Percentiles rank a stretch among this genome's conserved stretches.
Evolutionary conservation across 1,140 invertebrate species (phyloP).

Genomic region (Hestina assimilis): DNA sequence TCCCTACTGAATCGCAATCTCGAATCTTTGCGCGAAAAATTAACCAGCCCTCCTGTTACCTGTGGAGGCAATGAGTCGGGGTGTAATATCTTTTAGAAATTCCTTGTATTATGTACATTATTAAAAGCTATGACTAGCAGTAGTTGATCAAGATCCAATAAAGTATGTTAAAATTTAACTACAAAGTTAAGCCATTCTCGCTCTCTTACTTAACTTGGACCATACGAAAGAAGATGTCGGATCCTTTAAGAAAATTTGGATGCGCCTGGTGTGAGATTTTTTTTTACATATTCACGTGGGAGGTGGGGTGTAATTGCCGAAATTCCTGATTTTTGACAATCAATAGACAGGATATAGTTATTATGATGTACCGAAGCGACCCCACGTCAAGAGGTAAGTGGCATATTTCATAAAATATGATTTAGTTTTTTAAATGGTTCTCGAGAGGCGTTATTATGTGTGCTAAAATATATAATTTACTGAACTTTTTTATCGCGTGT

Average conservation of each 20-base stretch:
- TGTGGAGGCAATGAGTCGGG: no score
- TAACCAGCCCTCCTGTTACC: no score
- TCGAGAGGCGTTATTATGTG: constrained; percentile 6
- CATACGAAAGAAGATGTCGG: constrained; percentile 48
- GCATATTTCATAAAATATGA: constrained; percentile 41
- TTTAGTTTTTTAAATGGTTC: constrained; percentile 19
- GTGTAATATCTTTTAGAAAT: no score
- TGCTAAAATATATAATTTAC: neutral
- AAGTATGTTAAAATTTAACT: no score
- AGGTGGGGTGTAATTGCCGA: constrained; percentile 74
- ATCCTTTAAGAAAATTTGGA: constrained; percentile 68
- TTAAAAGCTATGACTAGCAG: no score
- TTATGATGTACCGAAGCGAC: constrained; percentile 63
- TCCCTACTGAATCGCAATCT: no score
- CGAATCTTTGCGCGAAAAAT: no score
- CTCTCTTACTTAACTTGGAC: constrained; percentile 26
- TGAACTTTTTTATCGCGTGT: neutral
- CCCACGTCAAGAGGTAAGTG: constrained; percentile 25
- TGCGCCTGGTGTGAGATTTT: constrained; percentile 69
- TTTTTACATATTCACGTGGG: constrained; percentile 65
- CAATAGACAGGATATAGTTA: constrained; percentile 75
- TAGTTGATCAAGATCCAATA: no score
- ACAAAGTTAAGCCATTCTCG: no score
- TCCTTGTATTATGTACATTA: no score
- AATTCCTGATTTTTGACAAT: constrained; percentile 77